These are phyloP conservation scores for Apocrypta bakeri DNA, from an alignment of 1,140 invertebrate genomes.

Conservation along the genomic window DNA sequence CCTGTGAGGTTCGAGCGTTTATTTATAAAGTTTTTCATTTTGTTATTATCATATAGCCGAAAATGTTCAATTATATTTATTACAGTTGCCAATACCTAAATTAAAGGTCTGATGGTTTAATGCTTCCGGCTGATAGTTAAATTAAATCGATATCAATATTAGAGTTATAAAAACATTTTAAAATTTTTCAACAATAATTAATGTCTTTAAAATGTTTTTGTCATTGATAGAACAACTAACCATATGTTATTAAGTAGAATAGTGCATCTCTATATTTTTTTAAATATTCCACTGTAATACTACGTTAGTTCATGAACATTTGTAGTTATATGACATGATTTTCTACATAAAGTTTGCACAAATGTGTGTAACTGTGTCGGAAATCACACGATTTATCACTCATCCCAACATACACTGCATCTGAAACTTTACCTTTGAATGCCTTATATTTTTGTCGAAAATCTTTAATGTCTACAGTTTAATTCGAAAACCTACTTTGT, in stretches of 20 bases:
- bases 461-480: not conserved
- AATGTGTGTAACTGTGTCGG: not conserved
- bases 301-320: not conserved
- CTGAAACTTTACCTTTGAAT: not conserved
- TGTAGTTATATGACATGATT: not conserved
- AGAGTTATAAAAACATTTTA: conserved; percentile 1
- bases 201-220: not conserved
- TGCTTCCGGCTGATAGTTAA: conserved; percentile 26
- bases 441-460: not conserved
- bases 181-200: not conserved
- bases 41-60: not conserved
- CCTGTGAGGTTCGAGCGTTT: not conserved
- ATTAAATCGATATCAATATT: not conserved
- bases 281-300: not conserved
- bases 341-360: not conserved
- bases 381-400: not conserved
- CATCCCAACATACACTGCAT: conserved; percentile 14
- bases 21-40: conserved; percentile 3
- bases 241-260: conserved; percentile 14
- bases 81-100: not conserved
- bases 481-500: not conserved
- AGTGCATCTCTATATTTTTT: conserved; percentile 20
- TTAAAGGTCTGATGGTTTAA: conserved; percentile 7
- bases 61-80: not conserved
- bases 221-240: not conserved